Evolutionary conservation across 1,140 invertebrate genomes (phyloP).

Genomic region (Achroia grisella): DNA sequence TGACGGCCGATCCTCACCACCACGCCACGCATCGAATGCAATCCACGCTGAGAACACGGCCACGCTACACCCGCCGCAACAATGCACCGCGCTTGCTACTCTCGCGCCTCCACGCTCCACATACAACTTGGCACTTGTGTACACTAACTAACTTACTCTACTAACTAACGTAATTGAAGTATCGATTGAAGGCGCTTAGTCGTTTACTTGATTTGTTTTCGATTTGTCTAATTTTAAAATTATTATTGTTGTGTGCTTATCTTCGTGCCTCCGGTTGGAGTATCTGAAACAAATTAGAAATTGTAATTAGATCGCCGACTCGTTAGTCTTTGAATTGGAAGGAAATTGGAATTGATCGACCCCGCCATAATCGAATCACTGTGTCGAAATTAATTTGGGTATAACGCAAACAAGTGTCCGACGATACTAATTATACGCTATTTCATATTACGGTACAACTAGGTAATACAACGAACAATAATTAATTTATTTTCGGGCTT

Average conservation of each 20-base stretch:
- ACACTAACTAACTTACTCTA: constrained; percentile 29
- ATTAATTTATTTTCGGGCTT: no score
- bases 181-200: constrained; percentile 56
- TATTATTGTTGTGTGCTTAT: constrained; percentile 21
- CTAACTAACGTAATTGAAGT: constrained; percentile 42
- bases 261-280: constrained; percentile 17
- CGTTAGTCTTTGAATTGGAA: constrained; percentile 13
- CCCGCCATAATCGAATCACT: constrained; percentile 17
- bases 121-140: constrained; percentile 40
- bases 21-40: not conserved
- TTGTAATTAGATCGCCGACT: constrained; percentile 16
- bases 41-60: constrained; percentile 1
- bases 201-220: constrained; percentile 30
- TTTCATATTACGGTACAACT: no score
- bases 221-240: constrained; percentile 20
- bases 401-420: constrained; percentile 4
- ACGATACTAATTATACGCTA: not conserved
- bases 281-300: constrained; percentile 46
- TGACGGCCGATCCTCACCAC: constrained; percentile 10
- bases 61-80: not conserved
- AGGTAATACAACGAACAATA: no score
- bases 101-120: constrained; percentile 7
- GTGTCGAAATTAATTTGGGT: constrained; percentile 7
- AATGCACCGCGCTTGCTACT: constrained; percentile 6
- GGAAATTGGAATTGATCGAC: constrained; percentile 22